phyloP scores from a whole-genome alignment of 2,797 vertebrate species.

The Bucorvus abyssinicus region DNA sequence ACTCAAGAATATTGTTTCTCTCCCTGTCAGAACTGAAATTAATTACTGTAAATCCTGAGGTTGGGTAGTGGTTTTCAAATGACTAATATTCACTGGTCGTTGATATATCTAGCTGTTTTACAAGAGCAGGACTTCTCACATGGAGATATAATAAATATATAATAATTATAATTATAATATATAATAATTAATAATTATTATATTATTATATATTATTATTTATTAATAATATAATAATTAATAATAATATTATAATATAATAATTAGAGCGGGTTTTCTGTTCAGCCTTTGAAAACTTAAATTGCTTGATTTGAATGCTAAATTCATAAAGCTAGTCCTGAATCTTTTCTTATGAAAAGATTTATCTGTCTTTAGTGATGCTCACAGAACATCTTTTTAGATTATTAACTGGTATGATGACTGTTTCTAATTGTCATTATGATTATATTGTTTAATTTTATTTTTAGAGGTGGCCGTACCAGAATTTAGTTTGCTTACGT shows the following conservation, averaged over 20 bases:
- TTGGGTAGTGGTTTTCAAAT: background rate
- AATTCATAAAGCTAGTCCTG: background rate
- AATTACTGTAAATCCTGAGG: background rate
- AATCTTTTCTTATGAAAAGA: too few species aligned
- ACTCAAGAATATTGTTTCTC: background rate
- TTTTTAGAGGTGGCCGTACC: background rate
- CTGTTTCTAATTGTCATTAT: background rate
- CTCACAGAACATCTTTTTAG: background rate
- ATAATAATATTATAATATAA: too few species aligned
- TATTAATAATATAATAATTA: too few species aligned
- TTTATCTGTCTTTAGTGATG: background rate
- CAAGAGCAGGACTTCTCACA: background rate
- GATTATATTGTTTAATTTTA: background rate
- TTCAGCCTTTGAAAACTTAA: background rate
- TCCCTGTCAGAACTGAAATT: background rate
- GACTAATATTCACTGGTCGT: background rate
- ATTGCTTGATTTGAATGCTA: conserved; percentile 4
- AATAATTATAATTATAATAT: too few species aligned
- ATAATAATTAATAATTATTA: too few species aligned
- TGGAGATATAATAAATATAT: background rate
- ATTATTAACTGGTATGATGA: background rate
- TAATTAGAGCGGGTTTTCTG: conserved; percentile 21
- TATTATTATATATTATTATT: too few species aligned
- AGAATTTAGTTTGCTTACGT: background rate
- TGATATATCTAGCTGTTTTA: background rate